phyloP scores from a whole-genome alignment of 2,888 invertebrate species.

The Seira musarum region DNA sequence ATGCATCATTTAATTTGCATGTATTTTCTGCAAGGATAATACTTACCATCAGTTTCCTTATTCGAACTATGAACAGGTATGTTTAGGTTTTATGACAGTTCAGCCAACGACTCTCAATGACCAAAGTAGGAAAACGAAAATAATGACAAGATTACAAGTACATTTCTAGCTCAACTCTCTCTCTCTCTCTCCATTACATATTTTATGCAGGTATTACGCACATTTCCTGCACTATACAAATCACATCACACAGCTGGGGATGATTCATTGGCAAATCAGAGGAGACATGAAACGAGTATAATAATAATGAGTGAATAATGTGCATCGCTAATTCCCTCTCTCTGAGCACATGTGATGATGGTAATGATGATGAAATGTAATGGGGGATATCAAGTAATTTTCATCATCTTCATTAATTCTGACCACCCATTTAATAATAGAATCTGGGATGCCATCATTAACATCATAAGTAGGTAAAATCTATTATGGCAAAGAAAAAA shows the following conservation, averaged over 20 bases:
- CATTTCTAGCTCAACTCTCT: no score
- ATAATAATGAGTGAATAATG: conserved; percentile 24
- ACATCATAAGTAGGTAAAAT: background rate
- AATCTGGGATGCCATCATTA: conserved; percentile 20
- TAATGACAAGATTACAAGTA: no score
- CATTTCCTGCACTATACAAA: background rate
- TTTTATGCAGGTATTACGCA: conserved; percentile 22
- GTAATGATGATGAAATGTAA: conserved; percentile 45
- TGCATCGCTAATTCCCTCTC: conserved; percentile 49
- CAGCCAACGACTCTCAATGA: conserved; percentile 34
- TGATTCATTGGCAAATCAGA: conserved; percentile 54
- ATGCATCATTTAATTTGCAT: no score
- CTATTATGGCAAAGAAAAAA: no score
- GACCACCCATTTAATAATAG: conserved; percentile 49
- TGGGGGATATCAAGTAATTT: conserved; percentile 46
- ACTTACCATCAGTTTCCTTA: no score
- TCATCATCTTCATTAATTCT: conserved; percentile 34
- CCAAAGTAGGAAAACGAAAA: conserved; percentile 31
- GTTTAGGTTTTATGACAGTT: no score
- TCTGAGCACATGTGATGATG: conserved; percentile 28
- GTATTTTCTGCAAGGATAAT: no score
- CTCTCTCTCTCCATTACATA: no score
- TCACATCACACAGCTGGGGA: conserved; percentile 45
- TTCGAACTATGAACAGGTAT: no score
- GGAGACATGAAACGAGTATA: conserved; percentile 16